Base-by-base conservation (phyloP, 2,888 invertebrate genomes). In the Macrophya alboannulata region DNA sequence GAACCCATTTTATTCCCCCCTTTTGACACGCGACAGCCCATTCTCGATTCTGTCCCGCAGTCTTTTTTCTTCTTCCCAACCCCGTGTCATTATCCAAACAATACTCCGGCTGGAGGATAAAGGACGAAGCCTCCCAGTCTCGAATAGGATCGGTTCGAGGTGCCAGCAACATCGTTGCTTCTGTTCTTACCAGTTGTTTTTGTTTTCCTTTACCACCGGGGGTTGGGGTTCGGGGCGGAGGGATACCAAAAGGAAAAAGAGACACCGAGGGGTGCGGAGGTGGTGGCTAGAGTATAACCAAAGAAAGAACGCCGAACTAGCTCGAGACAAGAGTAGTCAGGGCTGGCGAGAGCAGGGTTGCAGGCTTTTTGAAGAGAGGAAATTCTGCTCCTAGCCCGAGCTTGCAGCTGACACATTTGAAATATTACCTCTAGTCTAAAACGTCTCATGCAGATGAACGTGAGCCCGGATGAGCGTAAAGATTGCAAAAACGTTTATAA, bases 381-480 rank as follows among this genome's bases (percentile, higher is more conserved):
- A 74, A 74, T 45, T 74, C 72, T n/a, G 45, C n/a, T 68, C 45
- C 21, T 25, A 25, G 62, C 62, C 62, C 0, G 21, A 62, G 62
- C 25, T 25, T 83, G 83, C 48, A 48, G 21, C 68, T 71, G 83
- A 83, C 83, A 83, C 45, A 40, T 65, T 83, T 83, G 83, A 83
- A 83, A 83, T 83, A 71, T 83, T 68, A 83, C 45, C 65, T 40
- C 62, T 9, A 71, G 83, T 59, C 48, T 21, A 65, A 71, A 68
- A 83, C 68, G 83, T 83, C 83, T 65, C 48, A 71, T 71, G 83
- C 83, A 83, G 83, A 83, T 71, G 37, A 81, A 37, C 40, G 68
- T 31, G 48, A 68, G 68, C 51, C 25, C 37, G 48, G 71, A 71
- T 48, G 83, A 83, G 81, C 45, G 81, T 68, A 83, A 83, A 83